Base-by-base conservation (phyloP, 2,888 invertebrate genomes). In the Drosophila monieri region DNA sequence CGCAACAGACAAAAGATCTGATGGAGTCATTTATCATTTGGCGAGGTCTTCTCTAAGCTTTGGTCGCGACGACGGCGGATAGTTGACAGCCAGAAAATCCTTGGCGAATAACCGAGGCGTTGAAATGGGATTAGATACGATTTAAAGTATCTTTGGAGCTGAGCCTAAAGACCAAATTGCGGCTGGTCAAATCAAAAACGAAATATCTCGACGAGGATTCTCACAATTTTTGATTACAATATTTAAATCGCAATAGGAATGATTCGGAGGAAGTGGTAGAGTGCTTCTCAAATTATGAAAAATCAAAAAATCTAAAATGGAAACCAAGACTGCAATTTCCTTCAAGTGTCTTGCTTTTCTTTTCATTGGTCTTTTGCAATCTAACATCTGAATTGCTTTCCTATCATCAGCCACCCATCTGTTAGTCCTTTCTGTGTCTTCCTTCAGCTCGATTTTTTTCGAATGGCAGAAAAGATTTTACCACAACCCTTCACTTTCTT, bases 1-100 rank as follows among this genome's bases (percentile, higher is more conserved):
- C 44, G 53, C 73, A 59, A 62, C 59, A 74, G 62, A 55, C 73
- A 56, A 30, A 37, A 41, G 37, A 53, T 41, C 57, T 61, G 52
- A 49, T 9, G 23, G 9, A 30, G 54, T 58, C 78, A 85, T 87
- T 85, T 81, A 87, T 81, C 87, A 81, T 74, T 66, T 35, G 27
- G 46, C 62, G 59, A 62, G 67, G 49, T 51, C 58, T 51, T 12
- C 32, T 27, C 64, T 73, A 86, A 80, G 62, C 68, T 59, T 44
- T 25, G 51, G 74, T 69, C 74, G 62, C 79, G 83, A 72, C 77
- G 49, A 46, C 21, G 52, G 41, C 21, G 58, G 51, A 44, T 41
- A 70, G 41, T 43, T 60, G 71, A 57, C 58, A 70, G 47, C 15
- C 32, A 8, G 32, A 21, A 68, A 61, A 61, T 65, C 55, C 73